These are phyloP conservation scores for Hydrotaea diabolus DNA, from an alignment of 2,888 invertebrate species.

Conservation along the genomic window DNA sequence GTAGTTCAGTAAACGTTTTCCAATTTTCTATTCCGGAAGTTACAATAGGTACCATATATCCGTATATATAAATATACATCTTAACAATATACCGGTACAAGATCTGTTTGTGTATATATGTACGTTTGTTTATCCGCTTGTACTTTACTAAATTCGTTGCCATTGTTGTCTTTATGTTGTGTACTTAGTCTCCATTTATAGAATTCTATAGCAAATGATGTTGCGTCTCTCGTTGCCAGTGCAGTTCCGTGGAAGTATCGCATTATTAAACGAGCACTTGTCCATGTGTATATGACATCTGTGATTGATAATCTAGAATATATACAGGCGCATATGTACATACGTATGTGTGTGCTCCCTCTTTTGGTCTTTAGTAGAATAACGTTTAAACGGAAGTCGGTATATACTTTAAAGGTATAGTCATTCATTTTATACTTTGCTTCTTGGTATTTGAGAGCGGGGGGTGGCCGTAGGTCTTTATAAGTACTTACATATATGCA, in stretches of 20 bases:
- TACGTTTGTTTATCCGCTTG: neutral
- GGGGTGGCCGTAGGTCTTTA: too few species aligned
- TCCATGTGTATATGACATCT: conserved; percentile 38
- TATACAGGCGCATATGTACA: neutral
- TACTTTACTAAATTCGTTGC: neutral
- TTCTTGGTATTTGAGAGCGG: neutral
- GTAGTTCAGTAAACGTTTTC: neutral
- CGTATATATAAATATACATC: neutral
- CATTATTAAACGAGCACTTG: too few species aligned
- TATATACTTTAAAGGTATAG: too few species aligned
- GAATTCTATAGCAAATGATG: conserved; percentile 17
- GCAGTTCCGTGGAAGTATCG: neutral
- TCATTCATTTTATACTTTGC: too few species aligned
- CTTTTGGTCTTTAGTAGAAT: too few species aligned
- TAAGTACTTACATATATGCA: too few species aligned
- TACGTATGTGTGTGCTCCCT: too few species aligned
- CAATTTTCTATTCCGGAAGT: neutral
- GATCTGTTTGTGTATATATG: neutral
- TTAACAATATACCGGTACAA: neutral
- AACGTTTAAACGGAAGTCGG: too few species aligned
- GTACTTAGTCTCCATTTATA: conserved; percentile 3
- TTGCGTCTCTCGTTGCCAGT: neutral
- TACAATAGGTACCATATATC: neutral
- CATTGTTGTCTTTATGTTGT: neutral
- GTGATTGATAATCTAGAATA: conserved; percentile 44